Base-by-base conservation (phyloP, 2,113 vertebrate species). In the Solea senegalensis region DNA sequence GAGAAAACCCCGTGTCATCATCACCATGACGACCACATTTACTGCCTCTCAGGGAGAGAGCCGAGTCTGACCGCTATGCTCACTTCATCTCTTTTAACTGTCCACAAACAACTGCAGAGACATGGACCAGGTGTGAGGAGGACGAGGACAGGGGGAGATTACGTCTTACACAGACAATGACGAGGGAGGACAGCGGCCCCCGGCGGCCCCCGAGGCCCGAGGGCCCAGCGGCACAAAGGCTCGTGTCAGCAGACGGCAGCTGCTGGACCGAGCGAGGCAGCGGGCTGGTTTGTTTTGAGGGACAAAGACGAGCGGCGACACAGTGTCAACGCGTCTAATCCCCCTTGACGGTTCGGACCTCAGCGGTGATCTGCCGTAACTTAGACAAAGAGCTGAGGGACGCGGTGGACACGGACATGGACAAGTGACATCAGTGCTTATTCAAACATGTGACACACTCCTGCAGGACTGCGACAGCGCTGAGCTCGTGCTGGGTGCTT, bases 241-340 rank as follows among this genome's bases (percentile, higher is more conserved):
- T 74, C 0, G 63, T 78, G 88, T 89, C 80, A 88, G 86, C 90
- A 92, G 81, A 76, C 73, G 53, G 90, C 90, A 93, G 90, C 91
- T 91, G 92, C 83, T 68, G 69, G 54, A 46, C 69, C 52, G 63
- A 44, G 46, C 66, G 86, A 85, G 71, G 52, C 65, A 80, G 75
- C 63, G 44, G 58, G 21, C 78, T 79, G 53, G 86, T 87, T 89
- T 86, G 88, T 85, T 89, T 78, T 85, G 85, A 76, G 84, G 78
- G 78, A 92, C 91, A 93, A 94, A 92, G 82, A 84, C 54, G 45
- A 80, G 81, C 74, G 12, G 80, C 2, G 11, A 60, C 66, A 49
- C 77, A 78, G 84, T 85, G 87, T 90, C 86, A 87, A 84, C 78
- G 59, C 60, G 8, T 77, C 82, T 91, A 89, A 92, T 92, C 90